These are phyloP conservation scores for Liasis olivaceus DNA, from an alignment of 2,797 vertebrate genomes.

Conservation along the genomic window DNA sequence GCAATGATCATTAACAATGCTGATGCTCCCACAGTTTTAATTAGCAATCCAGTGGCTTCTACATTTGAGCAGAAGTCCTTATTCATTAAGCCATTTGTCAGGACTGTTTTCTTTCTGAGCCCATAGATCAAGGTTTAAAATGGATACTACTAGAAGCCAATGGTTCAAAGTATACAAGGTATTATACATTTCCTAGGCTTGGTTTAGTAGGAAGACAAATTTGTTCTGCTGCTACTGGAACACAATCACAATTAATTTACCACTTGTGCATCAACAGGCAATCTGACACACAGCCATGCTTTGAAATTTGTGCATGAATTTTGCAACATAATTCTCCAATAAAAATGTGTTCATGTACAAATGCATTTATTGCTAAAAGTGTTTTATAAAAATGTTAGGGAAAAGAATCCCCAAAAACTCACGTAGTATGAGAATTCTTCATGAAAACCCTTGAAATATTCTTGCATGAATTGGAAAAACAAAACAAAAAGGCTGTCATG, in stretches of 20 bases:
- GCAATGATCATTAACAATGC: not conserved
- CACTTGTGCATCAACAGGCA: not conserved
- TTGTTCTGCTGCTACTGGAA: not conserved
- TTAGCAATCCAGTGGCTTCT: conserved; percentile 36
- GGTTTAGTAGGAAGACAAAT: not conserved
- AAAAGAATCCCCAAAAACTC: not conserved
- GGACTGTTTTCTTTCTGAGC: not conserved
- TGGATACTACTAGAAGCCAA: not conserved
- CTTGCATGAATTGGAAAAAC: not conserved
- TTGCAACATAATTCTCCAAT: not conserved
- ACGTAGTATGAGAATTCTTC: not conserved
- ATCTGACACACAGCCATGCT: not conserved
- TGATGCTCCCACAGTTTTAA: conserved; percentile 30
- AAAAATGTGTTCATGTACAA: not conserved
- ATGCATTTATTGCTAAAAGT: not conserved
- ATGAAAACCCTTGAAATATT: not conserved
- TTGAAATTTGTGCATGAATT: not conserved
- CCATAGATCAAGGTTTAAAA: not conserved
- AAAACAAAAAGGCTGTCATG: not conserved
- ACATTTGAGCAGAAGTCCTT: not conserved
- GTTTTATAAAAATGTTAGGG: not conserved
- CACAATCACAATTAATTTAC: not conserved
- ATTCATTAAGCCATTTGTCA: not conserved
- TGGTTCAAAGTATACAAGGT: not conserved
- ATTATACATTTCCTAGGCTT: not conserved